Percentiles rank a stretch among this genome's conserved stretches.
phyloP scores from a whole-genome alignment of 2,797 vertebrate species.

The Cynopterus sphinx region DNA sequence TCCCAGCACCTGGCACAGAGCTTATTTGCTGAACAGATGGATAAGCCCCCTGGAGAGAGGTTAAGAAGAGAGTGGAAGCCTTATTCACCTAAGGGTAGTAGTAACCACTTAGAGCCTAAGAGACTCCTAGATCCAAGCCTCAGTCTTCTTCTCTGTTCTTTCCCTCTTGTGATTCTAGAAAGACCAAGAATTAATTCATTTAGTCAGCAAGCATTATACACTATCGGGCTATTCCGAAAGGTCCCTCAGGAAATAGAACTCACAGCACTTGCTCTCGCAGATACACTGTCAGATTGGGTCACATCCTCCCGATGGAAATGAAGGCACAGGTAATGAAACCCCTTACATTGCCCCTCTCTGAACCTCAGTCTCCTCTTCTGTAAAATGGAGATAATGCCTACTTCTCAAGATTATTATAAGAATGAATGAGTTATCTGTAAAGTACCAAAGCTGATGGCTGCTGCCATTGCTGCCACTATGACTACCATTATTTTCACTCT shows the following conservation, averaged over 20 bases:
- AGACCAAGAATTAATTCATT: conserved; percentile 20
- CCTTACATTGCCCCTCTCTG: background rate
- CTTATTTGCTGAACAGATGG: background rate
- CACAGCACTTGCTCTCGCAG: background rate
- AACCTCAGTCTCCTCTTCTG: background rate
- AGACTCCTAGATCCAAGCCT: background rate
- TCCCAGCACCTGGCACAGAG: background rate
- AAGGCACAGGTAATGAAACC: background rate
- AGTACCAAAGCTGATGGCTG: background rate
- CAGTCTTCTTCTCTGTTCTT: background rate
- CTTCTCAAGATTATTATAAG: background rate
- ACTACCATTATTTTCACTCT: background rate
- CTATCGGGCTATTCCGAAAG: background rate
- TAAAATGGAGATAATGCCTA: background rate
- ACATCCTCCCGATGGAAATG: background rate
- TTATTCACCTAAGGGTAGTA: background rate
- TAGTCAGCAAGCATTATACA: background rate
- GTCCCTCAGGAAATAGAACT: background rate
- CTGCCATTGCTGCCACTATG: background rate
- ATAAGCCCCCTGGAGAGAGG: background rate
- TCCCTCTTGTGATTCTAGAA: background rate
- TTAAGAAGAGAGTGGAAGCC: background rate
- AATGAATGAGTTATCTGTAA: background rate
- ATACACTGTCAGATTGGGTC: background rate
- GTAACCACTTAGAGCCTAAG: background rate